Base-by-base conservation (phyloP, 1,140 invertebrate species). In the Littorina saxatilis region DNA sequence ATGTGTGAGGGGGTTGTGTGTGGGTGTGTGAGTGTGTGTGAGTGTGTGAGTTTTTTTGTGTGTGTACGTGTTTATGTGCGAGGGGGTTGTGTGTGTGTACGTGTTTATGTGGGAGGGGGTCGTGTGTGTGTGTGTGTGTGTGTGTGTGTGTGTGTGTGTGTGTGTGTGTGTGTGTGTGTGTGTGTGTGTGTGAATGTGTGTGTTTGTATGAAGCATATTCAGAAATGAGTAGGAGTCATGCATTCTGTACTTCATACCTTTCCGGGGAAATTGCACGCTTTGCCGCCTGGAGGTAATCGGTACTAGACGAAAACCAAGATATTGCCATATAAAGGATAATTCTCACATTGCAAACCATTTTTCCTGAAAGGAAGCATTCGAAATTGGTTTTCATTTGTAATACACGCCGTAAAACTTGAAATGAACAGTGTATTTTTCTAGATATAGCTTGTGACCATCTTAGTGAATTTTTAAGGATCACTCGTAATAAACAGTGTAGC, bases 101-200 rank as follows among this genome's bases (percentile, higher is more conserved):
- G n/a, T n/a, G n/a, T n/a, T n/a, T n/a, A n/a, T n/a, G n/a, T n/a
- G n/a, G n/a, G n/a, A n/a, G n/a, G n/a, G n/a, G n/a, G n/a, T n/a
- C n/a, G n/a, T n/a, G n/a, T 52, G 50, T 52, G 50, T 52, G 50
- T 52, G 50, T 52, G 50, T 52, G 50, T 52, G 50, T 52, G 50
- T 52, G 50, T 52, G 50, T 52, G 50, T 52, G 50, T 52, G 50
- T 52, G 50, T 52, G 50, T 52, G 50, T 52, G 50, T 52, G 50
- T 52, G 50, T 52, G 50, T 52, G 50, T 52, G 50, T 52, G 50
- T 52, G 50, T 52, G 50, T 52, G 50, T 52, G 50, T 52, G 50
- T 52, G 50, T 52, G 50, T 52, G 50, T 52, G 50, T n/a, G n/a
- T n/a, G n/a, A n/a, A n/a, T n/a, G n/a, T n/a, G n/a, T n/a, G n/a